Percentiles rank a stretch among this genome's conserved stretches.
Conservation (phyloP, 2,113 vertebrate genomes). For the Misgurnus anguillicaudatus region DNA sequence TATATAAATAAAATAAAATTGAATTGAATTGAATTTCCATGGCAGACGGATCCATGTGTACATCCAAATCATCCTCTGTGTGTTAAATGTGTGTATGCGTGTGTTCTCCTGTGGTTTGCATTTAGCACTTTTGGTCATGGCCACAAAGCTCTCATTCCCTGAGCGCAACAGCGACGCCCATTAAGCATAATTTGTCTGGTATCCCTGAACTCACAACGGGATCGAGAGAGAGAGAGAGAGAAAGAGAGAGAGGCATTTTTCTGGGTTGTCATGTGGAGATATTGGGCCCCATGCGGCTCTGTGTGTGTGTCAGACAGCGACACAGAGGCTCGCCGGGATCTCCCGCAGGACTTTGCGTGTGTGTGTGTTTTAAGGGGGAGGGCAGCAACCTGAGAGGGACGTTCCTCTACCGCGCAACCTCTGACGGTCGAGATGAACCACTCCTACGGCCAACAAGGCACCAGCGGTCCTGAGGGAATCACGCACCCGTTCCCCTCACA, state of each 20-base stretch:
- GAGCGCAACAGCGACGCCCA: slow-evolving; percentile 66
- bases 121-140: slow-evolving; percentile 60
- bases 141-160: slow-evolving; percentile 68
- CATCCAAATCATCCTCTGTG: slow-evolving; percentile 35
- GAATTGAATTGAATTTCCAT: no score
- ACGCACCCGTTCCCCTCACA: slow-evolving; percentile 50
- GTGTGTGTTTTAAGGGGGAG: slow-evolving; percentile 59
- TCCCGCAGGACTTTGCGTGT: slow-evolving; percentile 64
- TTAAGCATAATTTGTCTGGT: slow-evolving; percentile 75
- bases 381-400: slow-evolving; percentile 67
- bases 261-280: slow-evolving; percentile 70
- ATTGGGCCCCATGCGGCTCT: slow-evolving; percentile 67
- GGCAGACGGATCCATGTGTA: no score
- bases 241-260: slow-evolving; percentile 63
- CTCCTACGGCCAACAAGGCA: slow-evolving; percentile 58
- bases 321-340: slow-evolving; percentile 71
- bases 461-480: slow-evolving; percentile 63
- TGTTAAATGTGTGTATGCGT: slow-evolving; percentile 32
- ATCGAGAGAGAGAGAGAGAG: slow-evolving; percentile 48
- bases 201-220: slow-evolving; percentile 70
- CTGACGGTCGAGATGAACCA: slow-evolving; percentile 65
- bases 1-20: no score
- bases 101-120: slow-evolving; percentile 59
- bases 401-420: slow-evolving; percentile 60
- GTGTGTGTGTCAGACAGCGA: slow-evolving; percentile 62